Base-by-base conservation (phyloP, 2,113 vertebrate species). In the pig (Sus scrofa) region DNA sequence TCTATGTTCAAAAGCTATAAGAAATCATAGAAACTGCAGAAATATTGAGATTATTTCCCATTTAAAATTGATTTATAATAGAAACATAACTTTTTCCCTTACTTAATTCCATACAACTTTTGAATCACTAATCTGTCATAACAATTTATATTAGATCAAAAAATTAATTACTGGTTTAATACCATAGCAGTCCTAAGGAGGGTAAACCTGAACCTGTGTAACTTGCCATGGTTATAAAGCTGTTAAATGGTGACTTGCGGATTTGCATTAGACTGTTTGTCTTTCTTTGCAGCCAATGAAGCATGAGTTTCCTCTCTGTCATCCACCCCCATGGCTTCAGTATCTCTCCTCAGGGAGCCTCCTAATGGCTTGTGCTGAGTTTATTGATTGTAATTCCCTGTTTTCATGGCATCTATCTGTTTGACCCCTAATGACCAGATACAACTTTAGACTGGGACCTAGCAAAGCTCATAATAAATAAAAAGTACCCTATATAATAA, bases 1-100 rank as follows among this genome's bases (percentile, higher is more conserved):
- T 56, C 4, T 52, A 32, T 19, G 16, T 77, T 63, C 13, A 65
- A 82, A n/a, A 86, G 74, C 44, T 32, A 83, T 52, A 63, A 65
- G 58, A 90, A 70, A 91, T 63, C 85, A 77, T 88, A 95, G 34
- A 91, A 74, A 8, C 90, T 96, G 2, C 9, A 97, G 87, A n/a
- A 68, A 24, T 91, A 77, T 19, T 82, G 95, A 89, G 90, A 26
- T 1, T 73, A 0, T 96, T 90, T 96, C 62, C 74, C 52, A 1
- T 7, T 34, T 26, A 86, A 67, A 92, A 94, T 19, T 37, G n/a
- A 19, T 75, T 98, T 74, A 81, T 67, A 82, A n/a, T 26, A 62
- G 65, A 73, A 94, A 54, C 18, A 85, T 18, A 63, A 39, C 2
- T 65, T 85, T 85, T 77, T n/a, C 7, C 14, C 79, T 60, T 32